Percentiles rank a stretch among this genome's conserved stretches.
phyloP scores from a whole-genome alignment of 2,797 vertebrate species.

The Psittacula derbiana region DNA sequence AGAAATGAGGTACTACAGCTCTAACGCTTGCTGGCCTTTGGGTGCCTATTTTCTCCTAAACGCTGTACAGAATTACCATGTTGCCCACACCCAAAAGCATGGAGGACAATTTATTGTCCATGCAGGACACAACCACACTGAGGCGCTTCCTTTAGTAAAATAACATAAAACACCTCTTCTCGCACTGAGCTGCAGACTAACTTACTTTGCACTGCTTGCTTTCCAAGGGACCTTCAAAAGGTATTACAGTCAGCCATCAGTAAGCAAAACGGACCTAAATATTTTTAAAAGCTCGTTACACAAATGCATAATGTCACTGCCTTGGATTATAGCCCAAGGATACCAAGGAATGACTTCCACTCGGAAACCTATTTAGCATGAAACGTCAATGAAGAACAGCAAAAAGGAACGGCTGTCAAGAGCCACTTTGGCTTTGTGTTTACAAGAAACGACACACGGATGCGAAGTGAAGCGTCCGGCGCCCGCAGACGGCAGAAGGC shows the following conservation, averaged over 20 bases:
- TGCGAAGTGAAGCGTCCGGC: fast-evolving
- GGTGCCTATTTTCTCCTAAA: background rate
- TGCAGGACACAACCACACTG: background rate
- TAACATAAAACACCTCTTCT: background rate
- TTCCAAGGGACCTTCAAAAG: background rate
- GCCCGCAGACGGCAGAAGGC: too few species aligned
- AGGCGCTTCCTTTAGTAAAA: background rate
- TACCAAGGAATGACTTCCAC: background rate
- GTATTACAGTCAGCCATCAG: background rate
- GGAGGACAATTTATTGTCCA: too few species aligned
- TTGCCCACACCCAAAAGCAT: background rate
- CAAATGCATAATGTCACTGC: background rate
- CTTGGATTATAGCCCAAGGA: background rate
- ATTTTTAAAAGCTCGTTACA: background rate
- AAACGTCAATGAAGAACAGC: background rate
- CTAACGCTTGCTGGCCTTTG: background rate
- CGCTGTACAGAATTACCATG: background rate
- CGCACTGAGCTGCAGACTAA: background rate
- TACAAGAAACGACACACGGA: fast-evolving
- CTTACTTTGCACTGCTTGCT: background rate
- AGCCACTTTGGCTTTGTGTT: fast-evolving
- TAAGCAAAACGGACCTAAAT: background rate
- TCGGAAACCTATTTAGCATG: fast-evolving
- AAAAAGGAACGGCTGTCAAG: fast-evolving
- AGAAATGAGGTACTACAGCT: background rate